These are phyloP conservation scores for Napeogenes sylphis DNA, from an alignment of 2,888 invertebrate species.

Conservation along the genomic window DNA sequence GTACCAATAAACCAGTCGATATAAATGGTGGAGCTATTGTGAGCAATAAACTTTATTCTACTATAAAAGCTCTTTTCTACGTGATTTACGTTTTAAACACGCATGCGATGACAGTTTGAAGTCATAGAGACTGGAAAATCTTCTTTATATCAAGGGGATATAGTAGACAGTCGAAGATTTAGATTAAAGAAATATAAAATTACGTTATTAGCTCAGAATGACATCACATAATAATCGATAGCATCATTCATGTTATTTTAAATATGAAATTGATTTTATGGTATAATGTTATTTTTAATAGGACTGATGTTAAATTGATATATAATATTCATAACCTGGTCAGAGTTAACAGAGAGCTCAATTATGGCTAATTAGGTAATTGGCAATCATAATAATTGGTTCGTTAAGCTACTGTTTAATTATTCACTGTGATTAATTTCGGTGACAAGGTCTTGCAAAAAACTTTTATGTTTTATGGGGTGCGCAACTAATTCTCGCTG, in stretches of 20 bases:
- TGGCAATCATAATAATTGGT: background rate
- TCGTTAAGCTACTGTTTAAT: background rate
- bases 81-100: constrained; percentile 20
- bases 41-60: constrained; percentile 59
- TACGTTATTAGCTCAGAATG: too few relatives aligned
- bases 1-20: constrained; percentile 58
- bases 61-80: constrained; percentile 32
- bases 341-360: background rate
- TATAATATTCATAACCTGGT: constrained; percentile 3
- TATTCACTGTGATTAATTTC: background rate
- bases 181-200: too few relatives aligned
- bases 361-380: constrained; percentile 3
- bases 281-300: too few relatives aligned
- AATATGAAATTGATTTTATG: too few relatives aligned
- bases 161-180: too few relatives aligned
- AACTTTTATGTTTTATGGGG: background rate
- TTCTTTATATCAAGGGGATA: background rate
- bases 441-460: background rate
- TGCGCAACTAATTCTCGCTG: too few relatives aligned
- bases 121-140: background rate
- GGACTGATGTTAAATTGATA: background rate
- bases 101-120: constrained; percentile 7
- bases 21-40: constrained; percentile 57
- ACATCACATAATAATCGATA: too few relatives aligned
- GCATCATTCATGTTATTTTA: too few relatives aligned